Evolutionary conservation across 2,797 vertebrate genomes (phyloP).

Genomic region (Sylvia borin): DNA sequence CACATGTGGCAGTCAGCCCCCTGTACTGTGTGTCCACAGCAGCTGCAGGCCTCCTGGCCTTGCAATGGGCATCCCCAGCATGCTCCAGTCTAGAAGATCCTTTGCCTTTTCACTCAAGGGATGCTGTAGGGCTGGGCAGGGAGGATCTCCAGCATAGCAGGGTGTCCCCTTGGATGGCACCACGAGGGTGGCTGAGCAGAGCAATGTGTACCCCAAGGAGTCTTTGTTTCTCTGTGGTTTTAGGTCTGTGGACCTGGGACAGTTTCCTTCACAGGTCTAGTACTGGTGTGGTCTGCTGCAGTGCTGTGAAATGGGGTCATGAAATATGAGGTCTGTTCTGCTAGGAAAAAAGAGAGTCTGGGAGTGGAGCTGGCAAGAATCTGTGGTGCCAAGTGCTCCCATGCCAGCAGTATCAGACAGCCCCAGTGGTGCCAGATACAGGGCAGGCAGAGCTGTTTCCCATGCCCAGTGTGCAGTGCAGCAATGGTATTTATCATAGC

Average conservation of each 20-base stretch:
- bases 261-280: neutral
- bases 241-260: neutral
- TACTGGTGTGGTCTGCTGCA: neutral
- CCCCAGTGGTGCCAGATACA: neutral
- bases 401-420: neutral
- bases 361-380: neutral
- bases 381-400: neutral
- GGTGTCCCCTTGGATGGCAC: neutral
- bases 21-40: neutral
- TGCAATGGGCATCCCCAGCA: neutral
- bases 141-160: neutral
- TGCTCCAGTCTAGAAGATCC: accelerated
- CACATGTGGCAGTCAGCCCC: neutral
- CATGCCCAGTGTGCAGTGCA: neutral
- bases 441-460: neutral
- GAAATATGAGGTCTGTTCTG: neutral
- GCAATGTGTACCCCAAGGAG: too few species aligned
- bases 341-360: neutral
- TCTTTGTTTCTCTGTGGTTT: neutral
- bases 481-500: neutral
- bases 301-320: neutral
- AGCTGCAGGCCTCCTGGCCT: neutral
- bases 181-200: neutral
- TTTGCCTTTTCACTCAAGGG: neutral
- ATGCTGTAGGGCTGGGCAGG: neutral